Percentiles rank a stretch among this genome's conserved stretches.
These are phyloP conservation scores for Dolichopus griseipennis DNA, from an alignment of 2,888 invertebrate genomes.

Conservation along the genomic window DNA sequence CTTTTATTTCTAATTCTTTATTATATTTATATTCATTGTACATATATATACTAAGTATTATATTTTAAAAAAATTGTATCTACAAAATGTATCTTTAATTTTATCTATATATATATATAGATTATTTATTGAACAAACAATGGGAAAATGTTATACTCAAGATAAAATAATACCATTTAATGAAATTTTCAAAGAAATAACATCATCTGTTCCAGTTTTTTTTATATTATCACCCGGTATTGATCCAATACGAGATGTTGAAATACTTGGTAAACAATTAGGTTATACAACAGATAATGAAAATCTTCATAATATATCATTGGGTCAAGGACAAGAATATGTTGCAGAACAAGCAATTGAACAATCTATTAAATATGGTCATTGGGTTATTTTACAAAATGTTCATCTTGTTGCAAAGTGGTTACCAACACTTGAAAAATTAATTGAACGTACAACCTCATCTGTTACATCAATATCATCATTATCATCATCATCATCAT, in stretches of 20 bases:
- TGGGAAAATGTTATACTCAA: constrained; percentile 74
- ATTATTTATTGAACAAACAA: constrained; percentile 75
- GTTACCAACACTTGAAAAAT: constrained; percentile 80
- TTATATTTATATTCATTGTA: no score
- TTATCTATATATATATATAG: constrained; percentile 20
- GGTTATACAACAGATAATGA: constrained; percentile 69
- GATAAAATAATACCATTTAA: constrained; percentile 68
- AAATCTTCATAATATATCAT: constrained; percentile 85
- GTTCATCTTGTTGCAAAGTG: constrained; percentile 87
- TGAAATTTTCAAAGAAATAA: constrained; percentile 78
- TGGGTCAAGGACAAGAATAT: constrained; percentile 90
- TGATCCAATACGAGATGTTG: constrained; percentile 71
- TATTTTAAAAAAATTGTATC: no score
- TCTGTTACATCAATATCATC: background rate
- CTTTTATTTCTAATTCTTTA: no score
- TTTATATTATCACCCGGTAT: constrained; percentile 93
- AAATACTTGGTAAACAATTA: constrained; percentile 68
- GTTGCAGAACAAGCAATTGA: constrained; percentile 83
- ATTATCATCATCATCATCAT: no score
- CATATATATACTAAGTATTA: no score
- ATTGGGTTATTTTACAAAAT: constrained; percentile 92
- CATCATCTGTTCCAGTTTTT: constrained; percentile 77
- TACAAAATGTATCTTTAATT: no score
- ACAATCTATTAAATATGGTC: constrained; percentile 61
- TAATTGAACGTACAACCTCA: constrained; percentile 59